Evolutionary conservation across 2,888 invertebrate genomes (phyloP).

Genomic region (Chironomus tentans): DNA sequence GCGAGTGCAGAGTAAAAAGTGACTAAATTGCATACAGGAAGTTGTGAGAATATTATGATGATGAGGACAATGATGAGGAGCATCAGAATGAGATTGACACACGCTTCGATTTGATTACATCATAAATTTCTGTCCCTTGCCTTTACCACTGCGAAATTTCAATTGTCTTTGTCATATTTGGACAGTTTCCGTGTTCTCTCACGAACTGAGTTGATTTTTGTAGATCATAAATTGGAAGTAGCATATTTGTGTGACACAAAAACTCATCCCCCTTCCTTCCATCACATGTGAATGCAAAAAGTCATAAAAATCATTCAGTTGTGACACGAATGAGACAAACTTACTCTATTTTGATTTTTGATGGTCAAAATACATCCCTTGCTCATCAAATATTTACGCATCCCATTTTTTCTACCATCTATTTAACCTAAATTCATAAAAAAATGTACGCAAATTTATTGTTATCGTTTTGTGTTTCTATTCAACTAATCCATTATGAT

Average conservation of each 20-base stretch:
- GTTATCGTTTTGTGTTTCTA: conserved; percentile 7
- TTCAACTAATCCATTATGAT: too few relatives aligned
- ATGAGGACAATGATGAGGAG: neutral
- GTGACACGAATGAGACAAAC: conserved; percentile 2
- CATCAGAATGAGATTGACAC: conserved; percentile 20
- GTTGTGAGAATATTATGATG: conserved; percentile 5
- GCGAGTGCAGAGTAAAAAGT: neutral
- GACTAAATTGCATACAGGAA: neutral
- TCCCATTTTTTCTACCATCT: neutral
- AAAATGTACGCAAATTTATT: conserved; percentile 24
- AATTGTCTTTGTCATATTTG: neutral
- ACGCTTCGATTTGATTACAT: conserved; percentile 26
- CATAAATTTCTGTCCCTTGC: conserved; percentile 13
- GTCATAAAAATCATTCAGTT: conserved; percentile 26
- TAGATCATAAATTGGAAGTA: too few relatives aligned
- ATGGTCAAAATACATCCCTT: conserved; percentile 21
- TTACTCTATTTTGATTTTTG: conserved; percentile 20
- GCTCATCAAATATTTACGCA: neutral
- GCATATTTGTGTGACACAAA: neutral
- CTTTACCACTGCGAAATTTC: neutral
- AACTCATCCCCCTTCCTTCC: neutral
- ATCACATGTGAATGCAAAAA: neutral
- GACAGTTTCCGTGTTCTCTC: neutral
- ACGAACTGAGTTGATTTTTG: neutral
- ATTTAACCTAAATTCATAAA: conserved; percentile 27